Evolutionary conservation across 1,140 invertebrate species (phyloP).

Genomic region (Luehdorfia chinensis): DNA sequence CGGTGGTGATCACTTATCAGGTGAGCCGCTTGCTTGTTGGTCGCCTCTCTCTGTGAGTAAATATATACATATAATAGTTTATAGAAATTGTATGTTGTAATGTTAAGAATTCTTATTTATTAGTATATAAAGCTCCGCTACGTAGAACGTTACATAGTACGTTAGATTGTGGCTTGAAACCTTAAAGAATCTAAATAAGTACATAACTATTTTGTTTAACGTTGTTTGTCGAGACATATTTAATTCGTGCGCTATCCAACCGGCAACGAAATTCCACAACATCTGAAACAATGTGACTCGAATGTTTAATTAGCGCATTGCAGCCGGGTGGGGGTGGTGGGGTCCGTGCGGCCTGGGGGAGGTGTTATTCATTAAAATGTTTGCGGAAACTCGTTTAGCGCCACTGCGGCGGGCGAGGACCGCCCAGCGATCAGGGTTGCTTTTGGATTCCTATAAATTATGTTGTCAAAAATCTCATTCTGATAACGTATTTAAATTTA

Average conservation of each 20-base stretch:
- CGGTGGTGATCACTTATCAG: too few relatives aligned
- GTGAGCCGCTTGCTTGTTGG: too few relatives aligned
- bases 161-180: too few relatives aligned
- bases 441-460: conserved; percentile 20
- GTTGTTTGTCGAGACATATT: conserved; percentile 26
- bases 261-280: conserved; percentile 56
- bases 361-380: conserved; percentile 75
- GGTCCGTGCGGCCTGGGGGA: conserved; percentile 27
- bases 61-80: background rate
- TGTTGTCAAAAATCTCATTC: conserved; percentile 17
- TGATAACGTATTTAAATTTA: too few relatives aligned
- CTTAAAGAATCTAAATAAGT: conserved; percentile 6
- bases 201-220: conserved; percentile 10
- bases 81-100: too few relatives aligned
- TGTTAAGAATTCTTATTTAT: too few relatives aligned
- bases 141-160: too few relatives aligned
- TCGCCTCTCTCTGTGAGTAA: background rate
- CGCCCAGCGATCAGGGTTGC: conserved; percentile 45
- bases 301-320: conserved; percentile 72
- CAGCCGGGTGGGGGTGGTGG: conserved; percentile 34
- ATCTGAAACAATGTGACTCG: conserved; percentile 69
- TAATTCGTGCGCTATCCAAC: conserved; percentile 45
- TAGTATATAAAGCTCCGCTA: too few relatives aligned
- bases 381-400: conserved; percentile 73
- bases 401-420: conserved; percentile 57